Conservation (phyloP, 2,797 vertebrate species). For the Diglossa cyanea region DNA sequence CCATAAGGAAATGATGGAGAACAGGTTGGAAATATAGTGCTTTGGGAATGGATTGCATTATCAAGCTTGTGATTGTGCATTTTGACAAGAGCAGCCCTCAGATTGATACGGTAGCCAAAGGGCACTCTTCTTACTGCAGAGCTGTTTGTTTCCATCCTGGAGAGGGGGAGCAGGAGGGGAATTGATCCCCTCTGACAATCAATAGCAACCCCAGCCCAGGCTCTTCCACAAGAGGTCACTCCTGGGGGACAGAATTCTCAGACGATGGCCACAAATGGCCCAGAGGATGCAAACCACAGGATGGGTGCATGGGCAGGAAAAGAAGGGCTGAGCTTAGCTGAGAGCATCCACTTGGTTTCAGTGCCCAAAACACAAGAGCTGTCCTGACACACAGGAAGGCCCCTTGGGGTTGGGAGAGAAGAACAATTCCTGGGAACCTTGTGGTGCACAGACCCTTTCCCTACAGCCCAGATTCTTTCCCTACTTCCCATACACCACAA, state of each 20-base stretch:
- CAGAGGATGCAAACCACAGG: fast-evolving
- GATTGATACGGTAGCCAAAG: constrained; percentile 70
- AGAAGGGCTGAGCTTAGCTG: fast-evolving
- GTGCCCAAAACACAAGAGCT: background rate
- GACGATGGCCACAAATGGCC: background rate
- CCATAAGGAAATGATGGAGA: constrained; percentile 72
- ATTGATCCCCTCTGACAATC: constrained; percentile 29
- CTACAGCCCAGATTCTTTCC: background rate
- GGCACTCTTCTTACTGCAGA: constrained; percentile 55
- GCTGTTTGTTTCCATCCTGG: constrained; percentile 46
- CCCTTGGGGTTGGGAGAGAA: background rate
- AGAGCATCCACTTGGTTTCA: background rate
- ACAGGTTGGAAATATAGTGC: constrained; percentile 68
- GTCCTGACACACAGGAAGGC: background rate
- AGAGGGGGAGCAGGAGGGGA: constrained; percentile 31
- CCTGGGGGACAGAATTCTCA: background rate
- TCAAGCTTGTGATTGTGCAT: constrained; percentile 66
- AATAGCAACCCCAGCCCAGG: background rate
- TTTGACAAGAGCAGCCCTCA: constrained; percentile 68
- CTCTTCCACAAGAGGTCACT: constrained; percentile 42
- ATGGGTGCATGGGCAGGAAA: fast-evolving
- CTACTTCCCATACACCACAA: fast-evolving
- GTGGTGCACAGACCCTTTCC: background rate
- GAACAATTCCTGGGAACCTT: fast-evolving
- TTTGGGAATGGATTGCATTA: constrained; percentile 69